Base-by-base conservation (phyloP, 2,113 vertebrate genomes). In the Festucalex cinctus region DNA sequence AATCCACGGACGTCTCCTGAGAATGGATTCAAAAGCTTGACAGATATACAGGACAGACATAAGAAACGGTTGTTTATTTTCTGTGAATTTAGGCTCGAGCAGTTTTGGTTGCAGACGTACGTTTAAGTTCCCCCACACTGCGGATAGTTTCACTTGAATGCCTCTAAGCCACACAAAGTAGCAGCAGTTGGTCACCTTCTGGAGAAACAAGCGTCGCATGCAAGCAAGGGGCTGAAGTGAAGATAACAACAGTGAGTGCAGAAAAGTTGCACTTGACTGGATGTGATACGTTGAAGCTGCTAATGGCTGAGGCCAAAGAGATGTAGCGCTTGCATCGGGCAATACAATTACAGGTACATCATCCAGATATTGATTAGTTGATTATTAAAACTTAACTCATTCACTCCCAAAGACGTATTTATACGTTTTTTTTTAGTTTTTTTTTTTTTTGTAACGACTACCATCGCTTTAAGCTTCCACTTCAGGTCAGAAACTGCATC, bases 181-280 rank as follows among this genome's bases (percentile, higher is more conserved):
- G 48, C 44, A 28, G 3, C 69, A 63, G 66, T 22, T 54, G 78
- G 74, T 68, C 66, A 70, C 58, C 68, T 49, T 59, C 59, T 74
- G 58, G 58, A 60, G 20, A 60, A 64, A 75, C 75, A 74, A 54
- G 26, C 68, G 60, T 53, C 65, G 63, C 65, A 68, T 71, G 68
- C 63, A 62, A 68, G 68, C 68, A 75, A 72, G 57, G 70, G 54
- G 68, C n/a, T 3, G 2, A 66, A 48, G 49, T 49, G 62, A 63
- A 48, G 63, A 75, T 75, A 79, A 74, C 20, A 24, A n/a, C n/a
- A n/a, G 65, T 41, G 46, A 58, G 32, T 54, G 54, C 17, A 37
- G 66, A 83, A 61, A 66, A 63, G n/a, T 49, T 63, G 69, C 57
- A 75, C 44, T 68, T 80, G 72, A 69, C 43, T 74, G 66, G 79